Evolutionary conservation across 2,888 invertebrate species (phyloP), one percentile per base, ranked within the genome.

Genomic region (Bursaphelenchus okinawaensis): DNA sequence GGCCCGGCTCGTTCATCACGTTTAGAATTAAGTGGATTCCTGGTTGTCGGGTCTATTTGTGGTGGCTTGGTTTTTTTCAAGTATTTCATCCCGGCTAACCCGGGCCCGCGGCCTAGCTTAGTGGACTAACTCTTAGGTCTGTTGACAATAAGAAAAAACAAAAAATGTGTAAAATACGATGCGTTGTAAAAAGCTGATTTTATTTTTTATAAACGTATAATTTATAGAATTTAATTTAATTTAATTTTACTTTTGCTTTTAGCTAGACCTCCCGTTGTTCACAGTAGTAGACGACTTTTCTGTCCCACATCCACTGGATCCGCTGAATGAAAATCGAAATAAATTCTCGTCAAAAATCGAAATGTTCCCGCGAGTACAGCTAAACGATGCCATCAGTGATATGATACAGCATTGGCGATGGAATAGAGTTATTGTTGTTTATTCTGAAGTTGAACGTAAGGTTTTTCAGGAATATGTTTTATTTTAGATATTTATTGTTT

Each of bases 361-460:
- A 52, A 70, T 81, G 52, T 81, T 81, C 68, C 81, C 81, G 16
- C 67, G 75, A 8, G 68, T 71, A 7, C 78, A 81, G 56, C 69
- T 81, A 8, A 67, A 75, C 26, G 80, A 75, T 62, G 77, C 80
- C 12, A 58, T 80, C 7, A 74, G 74, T 19, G 81, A 81, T 55
- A 62, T 81, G 24, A 79, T 81, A 62, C 52, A 62, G 22, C 71
- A 81, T 63, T 81, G 81, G 81, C 73, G 70, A 65, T 81, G 81
- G 81, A 77, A 73, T 23, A 52, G 77, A 23, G 73, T 81, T 24
- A 78, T 75, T 23, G 67, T 81, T 40, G 79, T 82, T 12, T 81
- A 78, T 63, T 74, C 72, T 51, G 80, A 81, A 23, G 71, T 75
- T 29, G 69, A 69, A 31, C 66, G 79, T 76, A 23, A 63, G 62